Evolutionary conservation across 2,888 invertebrate species (phyloP).

Genomic region (Noctua comes): DNA sequence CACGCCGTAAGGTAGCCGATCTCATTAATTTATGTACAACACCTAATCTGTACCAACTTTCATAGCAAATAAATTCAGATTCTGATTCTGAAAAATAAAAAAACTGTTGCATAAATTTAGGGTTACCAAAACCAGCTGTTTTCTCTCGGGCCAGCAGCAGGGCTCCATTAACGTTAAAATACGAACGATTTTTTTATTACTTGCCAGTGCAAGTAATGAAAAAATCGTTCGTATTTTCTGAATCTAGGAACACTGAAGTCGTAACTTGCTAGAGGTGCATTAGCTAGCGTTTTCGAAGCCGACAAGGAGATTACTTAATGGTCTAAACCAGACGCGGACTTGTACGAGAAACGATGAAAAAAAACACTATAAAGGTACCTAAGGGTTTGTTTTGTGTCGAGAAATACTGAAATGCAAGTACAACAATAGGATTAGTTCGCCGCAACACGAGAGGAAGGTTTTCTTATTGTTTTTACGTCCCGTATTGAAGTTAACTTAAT

Average conservation of each 20-base stretch:
- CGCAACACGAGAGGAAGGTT: constrained; percentile 38
- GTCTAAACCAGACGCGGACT: constrained; percentile 75
- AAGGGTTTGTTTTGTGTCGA: constrained; percentile 72
- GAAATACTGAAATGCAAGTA: constrained; percentile 68
- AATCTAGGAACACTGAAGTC: constrained; percentile 65
- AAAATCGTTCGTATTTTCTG: constrained; percentile 51
- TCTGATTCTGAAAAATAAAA: no score
- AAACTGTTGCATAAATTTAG: not conserved
- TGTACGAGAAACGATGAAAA: constrained; percentile 66
- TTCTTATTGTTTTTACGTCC: constrained; percentile 42
- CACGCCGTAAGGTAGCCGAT: no score
- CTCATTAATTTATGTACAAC: no score
- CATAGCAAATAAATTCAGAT: no score
- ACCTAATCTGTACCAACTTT: no score
- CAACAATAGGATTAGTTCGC: constrained; percentile 62
- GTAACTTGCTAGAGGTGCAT: constrained; percentile 76
- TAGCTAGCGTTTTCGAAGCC: constrained; percentile 75
- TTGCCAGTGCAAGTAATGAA: constrained; percentile 15
- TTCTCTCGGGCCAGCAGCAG: not conserved
- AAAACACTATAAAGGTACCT: constrained; percentile 62
- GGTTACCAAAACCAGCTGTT: not conserved
- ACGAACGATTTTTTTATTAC: not conserved
- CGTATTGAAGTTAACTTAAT: constrained; percentile 44
- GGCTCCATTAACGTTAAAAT: constrained; percentile 22
- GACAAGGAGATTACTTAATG: constrained; percentile 78